A percentile compares a stretch with the other conserved stretches of the same genome.
Conservation (phyloP, 2,888 invertebrate species). For the Patella depressa region DNA sequence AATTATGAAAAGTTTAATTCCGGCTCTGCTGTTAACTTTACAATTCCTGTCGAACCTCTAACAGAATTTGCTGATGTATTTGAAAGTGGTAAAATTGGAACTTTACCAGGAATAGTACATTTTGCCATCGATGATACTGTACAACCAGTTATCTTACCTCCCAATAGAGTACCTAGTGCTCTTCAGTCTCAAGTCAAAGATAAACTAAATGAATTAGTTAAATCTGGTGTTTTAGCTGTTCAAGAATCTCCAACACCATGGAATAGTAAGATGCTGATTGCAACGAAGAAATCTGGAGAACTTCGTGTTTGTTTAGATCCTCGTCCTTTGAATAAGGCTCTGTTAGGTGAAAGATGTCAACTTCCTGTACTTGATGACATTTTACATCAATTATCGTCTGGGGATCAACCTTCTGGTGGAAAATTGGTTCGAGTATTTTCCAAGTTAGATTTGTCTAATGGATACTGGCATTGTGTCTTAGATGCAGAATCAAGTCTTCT, state of each 20-base stretch:
- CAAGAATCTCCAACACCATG: not conserved
- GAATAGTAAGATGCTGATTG: slow-evolving; percentile 4
- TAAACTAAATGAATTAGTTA: not conserved
- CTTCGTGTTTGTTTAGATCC: not conserved
- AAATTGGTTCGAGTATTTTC: not conserved
- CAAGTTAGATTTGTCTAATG: no score
- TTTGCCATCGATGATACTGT: slow-evolving; percentile 7
- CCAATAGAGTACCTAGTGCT: not conserved
- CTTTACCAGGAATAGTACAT: slow-evolving; percentile 7
- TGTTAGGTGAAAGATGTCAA: not conserved
- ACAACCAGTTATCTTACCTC: slow-evolving; percentile 5
- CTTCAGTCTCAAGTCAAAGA: slow-evolving; percentile 1
- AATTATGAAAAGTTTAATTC: slow-evolving; percentile 13
- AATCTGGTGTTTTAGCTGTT: not conserved
- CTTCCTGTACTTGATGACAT: not conserved
- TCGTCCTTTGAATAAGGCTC: no score
- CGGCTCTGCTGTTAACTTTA: not conserved
- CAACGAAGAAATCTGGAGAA: slow-evolving; percentile 7
- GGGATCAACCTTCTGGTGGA: no score
- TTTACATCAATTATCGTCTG: no score
- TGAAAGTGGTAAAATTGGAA: not conserved
- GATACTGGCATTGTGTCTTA: slow-evolving; percentile 23
- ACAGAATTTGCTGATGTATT: slow-evolving; percentile 2
- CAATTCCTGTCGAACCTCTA: not conserved
- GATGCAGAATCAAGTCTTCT: slow-evolving; percentile 26